Base-by-base conservation (phyloP, 2,888 invertebrate genomes). In the Pyrgus malvae region DNA sequence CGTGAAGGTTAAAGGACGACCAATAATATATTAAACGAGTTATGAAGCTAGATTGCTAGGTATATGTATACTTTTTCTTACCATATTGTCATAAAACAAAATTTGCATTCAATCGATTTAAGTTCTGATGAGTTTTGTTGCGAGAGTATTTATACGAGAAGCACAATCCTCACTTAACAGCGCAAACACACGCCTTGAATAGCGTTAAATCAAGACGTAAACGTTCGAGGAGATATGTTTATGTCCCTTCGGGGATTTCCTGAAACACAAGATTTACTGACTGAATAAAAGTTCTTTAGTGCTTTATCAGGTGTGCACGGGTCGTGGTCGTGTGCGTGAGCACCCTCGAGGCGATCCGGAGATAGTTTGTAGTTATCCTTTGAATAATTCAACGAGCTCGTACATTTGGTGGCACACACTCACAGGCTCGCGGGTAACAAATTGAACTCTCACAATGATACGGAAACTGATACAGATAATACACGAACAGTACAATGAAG, bases 131-230 rank as follows among this genome's bases (percentile, higher is more conserved):
- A 35, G n/a, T 25, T 35, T 31, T 14, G 12, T 14, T 40, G 7
- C 1, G 21, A 21, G 19, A 14, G 12, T n/a, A 31, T 37, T 49
- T 40, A 29, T 19, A n/a, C n/a, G n/a, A n/a, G n/a, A n/a, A 21
- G 21, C 14, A 11, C 35, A 23, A 48, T 27, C 31, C 48, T 48
- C 14, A 25, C 25, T 27, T 37, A 6, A 37, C 25, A 46, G 23
- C 16, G 8, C 16, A 35, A 35, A 35, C 35, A 25, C 21, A 25
- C 23, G 25, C 35, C 16, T 37, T 48, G 37, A 48, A 35, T 27
- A 37, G n/a, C 19, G 31, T 49, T 41, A 23, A 41, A 40, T 41
- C 41, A 31, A 41, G 49, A 40, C 49, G 23, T 49, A 41, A 48
- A 33, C 23, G 40, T 23, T 12, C 31, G 31, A 23, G 9, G 41